phyloP scores from a whole-genome alignment of 1,140 invertebrate species.

The Spodoptera litura region DNA sequence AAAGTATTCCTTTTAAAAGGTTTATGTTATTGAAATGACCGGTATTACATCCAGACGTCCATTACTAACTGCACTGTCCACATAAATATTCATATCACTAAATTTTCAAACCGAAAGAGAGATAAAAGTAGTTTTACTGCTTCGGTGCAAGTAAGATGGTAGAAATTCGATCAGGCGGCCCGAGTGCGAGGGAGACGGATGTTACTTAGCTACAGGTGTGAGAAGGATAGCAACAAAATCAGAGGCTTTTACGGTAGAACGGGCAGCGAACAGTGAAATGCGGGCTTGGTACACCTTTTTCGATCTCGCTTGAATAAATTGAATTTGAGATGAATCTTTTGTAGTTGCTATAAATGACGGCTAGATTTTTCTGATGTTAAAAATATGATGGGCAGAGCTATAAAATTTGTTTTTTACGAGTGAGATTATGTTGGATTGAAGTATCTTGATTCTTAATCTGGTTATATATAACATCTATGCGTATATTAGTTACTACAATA shows the following conservation, averaged over 20 bases:
- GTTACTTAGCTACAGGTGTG: constrained; percentile 49
- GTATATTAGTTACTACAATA: not conserved
- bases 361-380: constrained; percentile 50
- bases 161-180: constrained; percentile 82
- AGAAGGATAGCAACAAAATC: constrained; percentile 70
- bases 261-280: constrained; percentile 82
- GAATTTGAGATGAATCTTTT: constrained; percentile 82
- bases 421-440: constrained; percentile 35
- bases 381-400: constrained; percentile 46
- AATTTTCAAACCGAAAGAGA: constrained; percentile 77
- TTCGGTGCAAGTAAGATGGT: constrained; percentile 83
- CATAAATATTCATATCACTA: constrained; percentile 82
- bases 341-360: constrained; percentile 58
- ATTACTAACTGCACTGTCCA: constrained; percentile 77
- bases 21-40: constrained; percentile 75
- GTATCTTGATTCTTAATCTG: constrained; percentile 30
- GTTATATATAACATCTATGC: constrained; percentile 9
- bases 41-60: constrained; percentile 67
- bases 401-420: constrained; percentile 30
- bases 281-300: constrained; percentile 78
- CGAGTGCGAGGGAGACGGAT: constrained; percentile 66
- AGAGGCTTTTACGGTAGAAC: constrained; percentile 85
- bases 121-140: constrained; percentile 84
- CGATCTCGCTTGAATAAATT: constrained; percentile 84
- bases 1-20: constrained; percentile 64